Evolutionary conservation across 2,113 vertebrate genomes (phyloP).

Genomic region (Peromyscus leucopus): DNA sequence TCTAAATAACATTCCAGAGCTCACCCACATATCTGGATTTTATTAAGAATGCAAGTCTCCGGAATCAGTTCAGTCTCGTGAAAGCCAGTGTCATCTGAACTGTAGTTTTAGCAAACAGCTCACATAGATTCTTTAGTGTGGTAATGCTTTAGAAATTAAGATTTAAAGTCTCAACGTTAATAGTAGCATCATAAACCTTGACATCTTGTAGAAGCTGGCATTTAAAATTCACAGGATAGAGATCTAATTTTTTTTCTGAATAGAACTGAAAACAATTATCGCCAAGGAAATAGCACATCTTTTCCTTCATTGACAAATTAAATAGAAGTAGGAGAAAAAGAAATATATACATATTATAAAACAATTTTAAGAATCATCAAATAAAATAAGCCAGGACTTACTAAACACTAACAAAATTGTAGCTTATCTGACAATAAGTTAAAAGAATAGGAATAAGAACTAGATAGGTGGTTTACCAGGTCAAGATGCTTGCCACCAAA

Average conservation of each 20-base stretch:
- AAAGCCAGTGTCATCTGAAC: not conserved
- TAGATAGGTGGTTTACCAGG: not conserved
- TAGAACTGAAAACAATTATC: slow-evolving; percentile 17
- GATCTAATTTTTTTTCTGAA: not conserved
- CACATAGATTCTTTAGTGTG: not conserved
- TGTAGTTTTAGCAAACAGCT: not conserved
- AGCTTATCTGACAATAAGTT: not conserved
- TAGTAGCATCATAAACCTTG: not conserved
- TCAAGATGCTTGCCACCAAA: not conserved
- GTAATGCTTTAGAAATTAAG: not conserved
- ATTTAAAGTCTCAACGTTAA: not conserved
- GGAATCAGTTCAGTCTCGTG: not conserved
- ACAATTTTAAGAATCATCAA: not conserved
- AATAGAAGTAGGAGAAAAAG: not conserved
- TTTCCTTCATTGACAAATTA: not conserved
- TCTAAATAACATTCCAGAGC: not conserved
- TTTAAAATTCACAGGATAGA: not conserved
- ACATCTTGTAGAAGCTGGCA: not conserved
- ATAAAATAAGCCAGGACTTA: not conserved
- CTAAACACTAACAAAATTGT: not conserved
- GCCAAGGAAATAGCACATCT: not conserved
- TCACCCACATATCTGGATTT: not conserved
- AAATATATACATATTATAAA: not conserved
- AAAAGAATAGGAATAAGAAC: not conserved
- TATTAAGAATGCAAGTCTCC: not conserved